A percentile compares a stretch with the other conserved stretches of the same genome.
These are phyloP conservation scores for Rhinopomastus cyanomelas DNA, from an alignment of 2,113 vertebrate species.

Conservation along the genomic window DNA sequence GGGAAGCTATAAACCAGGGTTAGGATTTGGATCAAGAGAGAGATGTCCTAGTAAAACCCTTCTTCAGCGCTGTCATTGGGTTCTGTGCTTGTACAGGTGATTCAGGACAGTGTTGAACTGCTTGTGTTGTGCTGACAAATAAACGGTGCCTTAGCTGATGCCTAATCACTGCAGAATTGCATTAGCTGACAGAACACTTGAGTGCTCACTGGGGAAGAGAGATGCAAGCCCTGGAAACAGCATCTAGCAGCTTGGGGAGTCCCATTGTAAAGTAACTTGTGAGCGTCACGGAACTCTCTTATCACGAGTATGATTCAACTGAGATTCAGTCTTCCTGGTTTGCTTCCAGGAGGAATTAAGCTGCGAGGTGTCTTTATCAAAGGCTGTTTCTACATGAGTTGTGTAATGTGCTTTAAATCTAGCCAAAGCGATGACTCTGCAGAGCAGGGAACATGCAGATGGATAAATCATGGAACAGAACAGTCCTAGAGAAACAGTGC, in stretches of 20 bases:
- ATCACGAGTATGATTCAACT: neutral
- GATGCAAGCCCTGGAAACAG: neutral
- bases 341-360: conserved; percentile 13
- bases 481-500: neutral
- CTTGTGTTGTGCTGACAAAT: neutral
- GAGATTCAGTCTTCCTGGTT: neutral
- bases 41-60: neutral
- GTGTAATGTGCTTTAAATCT: conserved; percentile 14
- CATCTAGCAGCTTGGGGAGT: neutral
- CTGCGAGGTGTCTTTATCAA: neutral
- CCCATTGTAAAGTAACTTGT: neutral
- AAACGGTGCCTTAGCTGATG: neutral
- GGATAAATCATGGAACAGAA: conserved; percentile 14
- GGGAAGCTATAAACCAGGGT: neutral
- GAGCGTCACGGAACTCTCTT: neutral
- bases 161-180: neutral
- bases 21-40: neutral
- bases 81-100: neutral
- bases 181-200: neutral
- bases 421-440: conserved; percentile 5
- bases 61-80: neutral
- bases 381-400: neutral
- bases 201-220: neutral
- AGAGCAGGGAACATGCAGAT: neutral
- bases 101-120: neutral